Percentiles rank a stretch among this genome's conserved stretches.
phyloP scores from a whole-genome alignment of 2,888 invertebrate species.

The Ernsta delagoae region DNA sequence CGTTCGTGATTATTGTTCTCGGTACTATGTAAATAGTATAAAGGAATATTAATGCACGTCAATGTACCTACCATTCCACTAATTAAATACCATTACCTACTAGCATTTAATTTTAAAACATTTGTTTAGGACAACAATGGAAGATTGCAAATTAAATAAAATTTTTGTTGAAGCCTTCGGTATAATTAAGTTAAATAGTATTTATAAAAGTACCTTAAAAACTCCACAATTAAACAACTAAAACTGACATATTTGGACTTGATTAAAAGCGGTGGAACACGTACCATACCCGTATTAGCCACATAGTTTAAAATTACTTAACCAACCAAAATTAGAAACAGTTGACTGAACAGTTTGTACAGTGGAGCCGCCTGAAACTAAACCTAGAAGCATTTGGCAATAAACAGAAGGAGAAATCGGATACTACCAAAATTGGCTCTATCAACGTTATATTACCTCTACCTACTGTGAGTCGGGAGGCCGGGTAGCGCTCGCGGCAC shows the following conservation, averaged over 20 bases:
- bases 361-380: slow-evolving; percentile 44
- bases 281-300: background rate
- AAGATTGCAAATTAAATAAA: background rate
- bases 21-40: slow-evolving; percentile 21
- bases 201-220: background rate
- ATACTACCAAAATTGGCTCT: slow-evolving; percentile 63
- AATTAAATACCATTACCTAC: slow-evolving; percentile 3
- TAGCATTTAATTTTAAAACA: slow-evolving; percentile 1
- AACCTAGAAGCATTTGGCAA: slow-evolving; percentile 52
- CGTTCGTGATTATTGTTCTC: slow-evolving; percentile 38
- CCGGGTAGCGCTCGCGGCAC: slow-evolving; percentile 41
- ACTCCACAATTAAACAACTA: background rate
- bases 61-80: slow-evolving; percentile 15
- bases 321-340: slow-evolving; percentile 47
- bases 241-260: background rate
- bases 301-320: slow-evolving; percentile 51
- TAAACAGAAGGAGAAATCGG: slow-evolving; percentile 61
- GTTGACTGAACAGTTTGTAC: slow-evolving; percentile 12
- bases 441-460: slow-evolving; percentile 58
- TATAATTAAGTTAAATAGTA: too few relatives aligned
- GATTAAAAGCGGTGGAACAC: background rate
- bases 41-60: slow-evolving; percentile 33
- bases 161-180: background rate
- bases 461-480: slow-evolving; percentile 44
- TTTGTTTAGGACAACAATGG: background rate